Evolutionary conservation across 1,140 invertebrate species (phyloP), one percentile per base, ranked within the genome.

Genomic region (Sitophilus oryzae): DNA sequence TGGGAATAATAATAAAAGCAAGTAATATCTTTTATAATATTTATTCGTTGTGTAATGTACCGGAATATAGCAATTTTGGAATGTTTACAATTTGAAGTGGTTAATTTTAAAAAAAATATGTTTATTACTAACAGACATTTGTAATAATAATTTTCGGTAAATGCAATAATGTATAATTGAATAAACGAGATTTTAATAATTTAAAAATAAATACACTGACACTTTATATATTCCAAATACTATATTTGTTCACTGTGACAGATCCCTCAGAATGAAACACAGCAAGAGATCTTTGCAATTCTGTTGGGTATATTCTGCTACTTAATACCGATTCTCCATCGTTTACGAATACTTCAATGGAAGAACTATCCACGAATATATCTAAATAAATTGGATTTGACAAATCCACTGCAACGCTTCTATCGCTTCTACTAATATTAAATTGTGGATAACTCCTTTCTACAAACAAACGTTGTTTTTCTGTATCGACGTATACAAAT

Each of bases 291-390:
- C 52, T 53, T 16, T 45, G 22, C 14, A 37, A 14, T n/a, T 45
- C 20, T 9, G 36, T 30, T 1, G 52, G 52, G 38, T 53, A 53
- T 15, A 53, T 53, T 5, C 52, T 45, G 20, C 42, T 46, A 30
- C 52, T 53, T 19, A 53, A 2, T 11, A 47, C 44, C 4, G 42
- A 41, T 47, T 73, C 69, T n/a, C 73, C 73, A 3, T 70, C 54
- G 1, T 71, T 72, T 52, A 67, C 71, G 45, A 74, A 74, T 22
- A 74, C 22, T 59, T 75, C 73, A 37, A 75, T 66, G 0, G 73
- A 74, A 56, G 73, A 74, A 1, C 67, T 63, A 48, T 75, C 73
- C 9, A 74, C 52, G 40, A 61, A 72, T 10, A 71, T 61, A 21
- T 50, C 65, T 56, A 65, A 63, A 20, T 51, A 45, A 3, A 75